Conservation (phyloP, 2,797 vertebrate genomes). For the Oreochromis grahami region DNA sequence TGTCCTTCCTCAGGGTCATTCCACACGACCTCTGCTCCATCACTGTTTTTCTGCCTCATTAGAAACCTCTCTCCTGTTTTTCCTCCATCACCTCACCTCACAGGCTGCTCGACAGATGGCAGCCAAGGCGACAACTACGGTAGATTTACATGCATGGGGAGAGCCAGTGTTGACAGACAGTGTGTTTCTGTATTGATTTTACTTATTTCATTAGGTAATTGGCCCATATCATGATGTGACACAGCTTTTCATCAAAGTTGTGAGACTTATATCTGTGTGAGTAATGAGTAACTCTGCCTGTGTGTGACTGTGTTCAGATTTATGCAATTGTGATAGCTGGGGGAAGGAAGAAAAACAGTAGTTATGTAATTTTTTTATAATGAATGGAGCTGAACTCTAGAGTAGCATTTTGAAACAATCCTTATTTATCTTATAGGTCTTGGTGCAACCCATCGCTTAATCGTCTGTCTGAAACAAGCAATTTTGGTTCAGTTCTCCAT, state of each 20-base stretch:
- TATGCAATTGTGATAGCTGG: neutral
- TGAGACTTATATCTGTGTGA: neutral
- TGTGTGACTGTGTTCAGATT: neutral
- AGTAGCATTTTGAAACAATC: neutral
- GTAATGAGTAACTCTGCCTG: neutral
- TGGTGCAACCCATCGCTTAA: neutral
- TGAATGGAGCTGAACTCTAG: neutral
- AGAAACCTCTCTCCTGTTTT: conserved; percentile 21
- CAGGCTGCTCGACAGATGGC: conserved; percentile 35
- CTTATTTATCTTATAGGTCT: neutral
- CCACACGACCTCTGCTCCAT: conserved; percentile 34
- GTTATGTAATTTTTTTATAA: neutral
- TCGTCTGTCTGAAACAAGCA: neutral
- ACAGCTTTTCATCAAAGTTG: neutral
- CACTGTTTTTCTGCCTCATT: conserved; percentile 61
- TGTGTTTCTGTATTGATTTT: neutral
- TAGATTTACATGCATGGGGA: neutral
- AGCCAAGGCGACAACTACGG: neutral
- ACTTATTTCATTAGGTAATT: neutral
- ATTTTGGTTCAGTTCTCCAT: neutral
- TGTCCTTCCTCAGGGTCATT: conserved; percentile 45
- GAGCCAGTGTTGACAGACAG: neutral
- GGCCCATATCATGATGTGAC: neutral
- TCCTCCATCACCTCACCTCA: conserved; percentile 13
- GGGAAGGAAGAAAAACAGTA: neutral